Conservation (phyloP, 2,113 vertebrate genomes). For the Pseudorasbora parva region DNA sequence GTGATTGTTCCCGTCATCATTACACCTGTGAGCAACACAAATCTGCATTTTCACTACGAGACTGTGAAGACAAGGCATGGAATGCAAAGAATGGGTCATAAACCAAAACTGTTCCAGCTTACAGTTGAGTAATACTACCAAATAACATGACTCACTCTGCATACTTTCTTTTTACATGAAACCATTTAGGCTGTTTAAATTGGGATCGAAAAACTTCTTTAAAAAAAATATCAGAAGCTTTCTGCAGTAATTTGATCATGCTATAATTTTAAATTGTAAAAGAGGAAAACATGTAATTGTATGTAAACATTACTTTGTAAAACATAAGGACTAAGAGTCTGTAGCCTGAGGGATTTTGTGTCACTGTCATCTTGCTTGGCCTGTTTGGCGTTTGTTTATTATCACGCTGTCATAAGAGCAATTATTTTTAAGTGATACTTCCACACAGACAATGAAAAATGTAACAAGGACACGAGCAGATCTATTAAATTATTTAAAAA, state of each 20-base stretch:
- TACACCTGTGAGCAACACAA: background rate
- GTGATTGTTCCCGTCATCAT: background rate
- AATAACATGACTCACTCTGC: conserved; percentile 22
- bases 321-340: background rate
- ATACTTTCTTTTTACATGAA: background rate
- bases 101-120: background rate
- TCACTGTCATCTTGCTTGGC: conserved; percentile 19
- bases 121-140: background rate
- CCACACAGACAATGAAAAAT: background rate
- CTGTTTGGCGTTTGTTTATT: conserved; percentile 39
- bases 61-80: background rate
- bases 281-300: background rate
- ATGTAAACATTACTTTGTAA: background rate
- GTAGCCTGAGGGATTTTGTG: background rate
- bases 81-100: conserved; percentile 22
- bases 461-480: background rate
- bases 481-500: background rate
- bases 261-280: background rate
- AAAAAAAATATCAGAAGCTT: background rate
- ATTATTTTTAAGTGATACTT: conserved; percentile 24
- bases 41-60: background rate
- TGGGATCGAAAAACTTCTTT: background rate
- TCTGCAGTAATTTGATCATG: background rate
- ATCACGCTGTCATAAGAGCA: background rate
- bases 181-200: background rate